Evolutionary conservation across 2,113 vertebrate genomes (phyloP).

Genomic region (Acrocephalus kingi): DNA sequence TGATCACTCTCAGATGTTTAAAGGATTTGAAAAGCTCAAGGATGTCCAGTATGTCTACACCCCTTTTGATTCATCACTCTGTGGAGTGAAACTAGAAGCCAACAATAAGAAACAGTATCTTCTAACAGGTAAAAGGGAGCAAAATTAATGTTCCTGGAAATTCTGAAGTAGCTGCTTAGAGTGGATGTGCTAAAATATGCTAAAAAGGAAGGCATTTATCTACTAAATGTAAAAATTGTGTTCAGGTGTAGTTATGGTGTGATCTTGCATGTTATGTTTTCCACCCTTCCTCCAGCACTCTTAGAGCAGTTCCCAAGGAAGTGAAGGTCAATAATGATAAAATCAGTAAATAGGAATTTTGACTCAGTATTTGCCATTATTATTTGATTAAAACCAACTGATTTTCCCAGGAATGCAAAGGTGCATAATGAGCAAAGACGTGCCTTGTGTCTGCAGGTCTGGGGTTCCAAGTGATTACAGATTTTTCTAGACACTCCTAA

Average conservation of each 20-base stretch:
- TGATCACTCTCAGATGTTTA: slow-evolving; percentile 87
- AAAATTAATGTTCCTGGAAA: neutral
- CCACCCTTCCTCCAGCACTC: neutral
- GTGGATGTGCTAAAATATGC: neutral
- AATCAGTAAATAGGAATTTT: neutral
- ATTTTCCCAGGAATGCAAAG: neutral
- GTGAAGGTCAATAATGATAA: neutral
- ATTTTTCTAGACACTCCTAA: neutral
- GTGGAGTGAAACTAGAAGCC: slow-evolving; percentile 87
- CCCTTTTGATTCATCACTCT: slow-evolving; percentile 85
- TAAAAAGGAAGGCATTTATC: neutral
- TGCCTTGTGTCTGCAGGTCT: neutral
- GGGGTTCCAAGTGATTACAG: neutral
- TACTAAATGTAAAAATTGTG: neutral
- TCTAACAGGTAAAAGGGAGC: slow-evolving; percentile 84
- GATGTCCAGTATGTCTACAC: slow-evolving; percentile 91
- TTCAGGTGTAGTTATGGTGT: neutral
- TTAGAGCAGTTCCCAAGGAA: neutral
- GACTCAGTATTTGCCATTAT: neutral
- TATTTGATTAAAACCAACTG: neutral
- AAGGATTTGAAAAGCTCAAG: slow-evolving; percentile 90
- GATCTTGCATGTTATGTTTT: neutral
- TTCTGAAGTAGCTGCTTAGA: neutral
- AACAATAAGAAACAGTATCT: slow-evolving; percentile 91
- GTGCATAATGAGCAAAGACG: neutral